Percentiles rank a stretch among this genome's conserved stretches.
These are phyloP conservation scores for Leguminivora glycinivorella DNA, from an alignment of 1,140 invertebrate genomes.

Conservation along the genomic window DNA sequence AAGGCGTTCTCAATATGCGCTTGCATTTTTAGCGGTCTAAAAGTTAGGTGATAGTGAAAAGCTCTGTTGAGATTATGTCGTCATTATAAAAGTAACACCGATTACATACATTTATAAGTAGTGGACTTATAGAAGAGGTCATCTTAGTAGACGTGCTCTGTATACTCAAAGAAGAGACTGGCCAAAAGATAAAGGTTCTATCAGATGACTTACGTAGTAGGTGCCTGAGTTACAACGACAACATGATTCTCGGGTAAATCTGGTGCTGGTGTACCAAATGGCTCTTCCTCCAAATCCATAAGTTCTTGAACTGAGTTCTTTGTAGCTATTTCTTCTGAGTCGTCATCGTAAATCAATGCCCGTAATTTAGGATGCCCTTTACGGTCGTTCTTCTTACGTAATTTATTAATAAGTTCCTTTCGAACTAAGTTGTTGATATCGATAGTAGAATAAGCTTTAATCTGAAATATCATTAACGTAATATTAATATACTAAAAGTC, in stretches of 20 bases:
- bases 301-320: slow-evolving; percentile 52
- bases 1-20: not conserved
- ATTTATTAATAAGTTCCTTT: slow-evolving; percentile 50
- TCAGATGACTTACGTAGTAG: slow-evolving; percentile 49
- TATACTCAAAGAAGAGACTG: too few species aligned
- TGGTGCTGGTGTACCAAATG: slow-evolving; percentile 54
- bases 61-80: too few species aligned
- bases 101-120: too few species aligned
- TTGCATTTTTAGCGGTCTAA: too few species aligned
- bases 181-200: not conserved
- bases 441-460: slow-evolving; percentile 66
- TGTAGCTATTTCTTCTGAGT: slow-evolving; percentile 47
- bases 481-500: too few species aligned
- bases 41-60: too few species aligned
- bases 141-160: too few species aligned
- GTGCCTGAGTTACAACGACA: slow-evolving; percentile 55
- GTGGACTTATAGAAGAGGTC: too few species aligned
- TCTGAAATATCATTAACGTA: slow-evolving; percentile 42
- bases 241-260: slow-evolving; percentile 62
- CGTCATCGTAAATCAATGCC: slow-evolving; percentile 43
- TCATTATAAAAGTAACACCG: too few species aligned
- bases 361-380: slow-evolving; percentile 50
- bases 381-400: slow-evolving; percentile 53
- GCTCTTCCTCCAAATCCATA: slow-evolving; percentile 65
- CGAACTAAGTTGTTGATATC: slow-evolving; percentile 62